Conservation (phyloP, 2,888 invertebrate genomes). For the Cremastinae sp. region DNA sequence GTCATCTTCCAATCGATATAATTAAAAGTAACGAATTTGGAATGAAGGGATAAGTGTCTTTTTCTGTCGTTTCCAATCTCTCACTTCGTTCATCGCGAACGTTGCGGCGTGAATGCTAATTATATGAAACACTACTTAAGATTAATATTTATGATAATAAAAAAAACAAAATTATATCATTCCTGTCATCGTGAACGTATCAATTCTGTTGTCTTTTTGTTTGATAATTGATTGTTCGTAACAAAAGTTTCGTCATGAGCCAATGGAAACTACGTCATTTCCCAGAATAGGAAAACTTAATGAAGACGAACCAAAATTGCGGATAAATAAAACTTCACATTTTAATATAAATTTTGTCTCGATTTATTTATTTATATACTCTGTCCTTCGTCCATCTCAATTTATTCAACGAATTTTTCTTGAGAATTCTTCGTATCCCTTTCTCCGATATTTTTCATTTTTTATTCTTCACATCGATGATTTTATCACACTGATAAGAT, state of each 20-base stretch:
- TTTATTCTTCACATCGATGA: slow-evolving; percentile 13
- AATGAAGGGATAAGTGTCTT: slow-evolving; percentile 4
- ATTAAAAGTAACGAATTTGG: background rate
- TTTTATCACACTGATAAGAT: slow-evolving; percentile 64
- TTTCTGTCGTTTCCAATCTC: slow-evolving; percentile 29
- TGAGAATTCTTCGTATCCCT: slow-evolving; percentile 13
- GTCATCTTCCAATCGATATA: slow-evolving; percentile 41
- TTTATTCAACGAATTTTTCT: background rate
- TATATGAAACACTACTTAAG: slow-evolving; percentile 39
- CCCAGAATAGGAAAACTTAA: slow-evolving; percentile 67
- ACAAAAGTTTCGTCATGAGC: slow-evolving; percentile 44
- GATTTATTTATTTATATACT: slow-evolving; percentile 39
- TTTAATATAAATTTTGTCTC: slow-evolving; percentile 70
- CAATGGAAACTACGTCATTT: slow-evolving; percentile 67
- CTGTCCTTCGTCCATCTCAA: slow-evolving; percentile 17
- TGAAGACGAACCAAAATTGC: slow-evolving; percentile 66
- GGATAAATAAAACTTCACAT: slow-evolving; percentile 72
- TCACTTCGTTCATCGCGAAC: slow-evolving; percentile 23
- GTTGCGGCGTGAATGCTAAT: slow-evolving; percentile 32
- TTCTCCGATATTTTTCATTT: slow-evolving; percentile 42
- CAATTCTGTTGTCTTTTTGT: slow-evolving; percentile 15
- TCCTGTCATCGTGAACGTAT: slow-evolving; percentile 4
- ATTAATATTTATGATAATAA: slow-evolving; percentile 49
- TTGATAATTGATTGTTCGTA: slow-evolving; percentile 44
- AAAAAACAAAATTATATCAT: slow-evolving; percentile 20